Evolutionary conservation across 2,888 invertebrate genomes (phyloP).

Genomic region (Lysandra bellargus): DNA sequence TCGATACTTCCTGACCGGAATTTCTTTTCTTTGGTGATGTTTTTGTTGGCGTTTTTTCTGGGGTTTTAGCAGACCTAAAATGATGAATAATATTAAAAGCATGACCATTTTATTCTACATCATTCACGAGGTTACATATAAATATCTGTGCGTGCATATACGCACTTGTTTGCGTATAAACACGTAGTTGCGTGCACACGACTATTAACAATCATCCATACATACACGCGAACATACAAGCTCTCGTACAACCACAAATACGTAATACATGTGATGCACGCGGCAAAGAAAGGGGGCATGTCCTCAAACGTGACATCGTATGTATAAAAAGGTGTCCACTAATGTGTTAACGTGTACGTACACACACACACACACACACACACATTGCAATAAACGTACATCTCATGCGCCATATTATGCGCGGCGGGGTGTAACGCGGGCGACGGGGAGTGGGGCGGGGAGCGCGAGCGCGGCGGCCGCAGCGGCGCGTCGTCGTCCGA

Average conservation of each 20-base stretch:
- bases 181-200: not conserved
- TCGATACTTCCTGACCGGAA: constrained; percentile 65
- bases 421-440: constrained; percentile 33
- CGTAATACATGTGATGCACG: no score
- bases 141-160: not conserved
- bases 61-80: constrained; percentile 64
- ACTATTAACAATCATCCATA: not conserved
- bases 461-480: constrained; percentile 53
- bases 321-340: no score
- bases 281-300: no score
- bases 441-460: constrained; percentile 42
- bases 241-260: not conserved
- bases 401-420: constrained; percentile 18
- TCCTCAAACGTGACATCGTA: no score
- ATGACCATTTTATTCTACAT: not conserved
- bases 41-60: constrained; percentile 61
- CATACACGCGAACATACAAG: not conserved
- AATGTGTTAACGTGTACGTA: no score
- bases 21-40: constrained; percentile 76
- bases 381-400: not conserved
- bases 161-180: not conserved
- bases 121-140: not conserved
- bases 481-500: constrained; percentile 71
- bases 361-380: not conserved
- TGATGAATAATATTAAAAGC: not conserved